Evolutionary conservation across 1,140 invertebrate genomes (phyloP).

Genomic region (Meteorus sp.): DNA sequence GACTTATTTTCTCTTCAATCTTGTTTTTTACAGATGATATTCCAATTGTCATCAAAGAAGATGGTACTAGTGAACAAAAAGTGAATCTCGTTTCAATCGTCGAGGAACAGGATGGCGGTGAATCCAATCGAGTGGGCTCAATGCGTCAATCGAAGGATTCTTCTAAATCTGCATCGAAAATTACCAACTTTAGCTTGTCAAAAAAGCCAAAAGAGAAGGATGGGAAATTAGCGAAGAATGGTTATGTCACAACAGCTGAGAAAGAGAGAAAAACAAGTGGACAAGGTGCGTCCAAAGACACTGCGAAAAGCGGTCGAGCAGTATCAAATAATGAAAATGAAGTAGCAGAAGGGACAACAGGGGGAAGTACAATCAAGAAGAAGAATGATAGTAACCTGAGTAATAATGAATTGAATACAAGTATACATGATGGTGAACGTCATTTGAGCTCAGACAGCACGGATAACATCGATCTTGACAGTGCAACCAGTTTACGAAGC

Average conservation of each 20-base stretch:
- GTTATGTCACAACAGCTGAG: conserved; percentile 35
- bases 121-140: conserved; percentile 42
- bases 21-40: conserved; percentile 49
- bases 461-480: conserved; percentile 44
- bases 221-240: conserved; percentile 43
- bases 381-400: conserved; percentile 44
- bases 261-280: conserved; percentile 47
- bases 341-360: conserved; percentile 37
- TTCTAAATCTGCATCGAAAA: conserved; percentile 37
- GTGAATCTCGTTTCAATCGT: conserved; percentile 50
- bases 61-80: conserved; percentile 42
- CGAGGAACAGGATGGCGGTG: conserved; percentile 45
- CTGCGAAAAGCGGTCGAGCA: conserved; percentile 41
- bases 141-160: conserved; percentile 46
- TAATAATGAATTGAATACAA: conserved; percentile 41
- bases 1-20: neutral
- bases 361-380: conserved; percentile 36
- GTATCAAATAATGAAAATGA: conserved; percentile 40
- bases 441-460: conserved; percentile 35
- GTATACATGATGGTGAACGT: conserved; percentile 41
- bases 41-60: conserved; percentile 50
- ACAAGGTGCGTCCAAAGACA: conserved; percentile 42
- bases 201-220: conserved; percentile 48
- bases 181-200: conserved; percentile 42
- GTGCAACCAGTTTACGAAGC: conserved; percentile 38